Conservation (phyloP, 2,888 invertebrate genomes). For the Aquatica leii region DNA sequence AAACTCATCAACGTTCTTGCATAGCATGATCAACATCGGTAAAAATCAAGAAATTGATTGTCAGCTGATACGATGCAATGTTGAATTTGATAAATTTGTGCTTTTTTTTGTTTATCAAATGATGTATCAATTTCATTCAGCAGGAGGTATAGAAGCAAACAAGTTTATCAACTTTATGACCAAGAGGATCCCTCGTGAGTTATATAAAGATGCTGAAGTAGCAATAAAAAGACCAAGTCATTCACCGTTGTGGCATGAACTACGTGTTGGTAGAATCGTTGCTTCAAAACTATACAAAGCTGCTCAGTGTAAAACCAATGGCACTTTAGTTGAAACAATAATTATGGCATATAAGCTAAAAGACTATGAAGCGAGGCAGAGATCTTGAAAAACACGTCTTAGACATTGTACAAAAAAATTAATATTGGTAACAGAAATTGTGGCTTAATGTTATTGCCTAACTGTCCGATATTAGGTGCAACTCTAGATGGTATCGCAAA, state of each 20-base stretch:
- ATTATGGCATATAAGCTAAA: neutral
- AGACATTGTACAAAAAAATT: neutral
- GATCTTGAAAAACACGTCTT: neutral
- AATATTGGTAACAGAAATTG: neutral
- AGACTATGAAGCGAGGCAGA: neutral
- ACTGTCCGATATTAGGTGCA: slow-evolving; percentile 30
- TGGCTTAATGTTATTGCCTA: slow-evolving; percentile 7
- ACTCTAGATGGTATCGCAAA: slow-evolving; percentile 20
- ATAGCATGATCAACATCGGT: neutral
- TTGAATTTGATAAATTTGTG: neutral
- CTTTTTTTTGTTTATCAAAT: neutral
- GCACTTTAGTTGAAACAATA: neutral
- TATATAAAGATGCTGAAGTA: neutral
- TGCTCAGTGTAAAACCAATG: slow-evolving; percentile 35
- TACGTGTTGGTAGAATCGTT: slow-evolving; percentile 41
- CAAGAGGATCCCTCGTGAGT: neutral
- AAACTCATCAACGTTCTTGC: neutral
- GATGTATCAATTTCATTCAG: neutral
- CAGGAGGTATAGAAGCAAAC: neutral
- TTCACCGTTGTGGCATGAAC: slow-evolving; percentile 35
- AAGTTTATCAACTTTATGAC: neutral
- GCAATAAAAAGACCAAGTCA: neutral
- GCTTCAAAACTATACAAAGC: slow-evolving; percentile 42
- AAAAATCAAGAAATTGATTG: neutral
- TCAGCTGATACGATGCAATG: neutral